Percentiles rank a stretch among this genome's conserved stretches.
Conservation (phyloP, 2,797 vertebrate genomes). For the Dendrocincla fuliginosa region DNA sequence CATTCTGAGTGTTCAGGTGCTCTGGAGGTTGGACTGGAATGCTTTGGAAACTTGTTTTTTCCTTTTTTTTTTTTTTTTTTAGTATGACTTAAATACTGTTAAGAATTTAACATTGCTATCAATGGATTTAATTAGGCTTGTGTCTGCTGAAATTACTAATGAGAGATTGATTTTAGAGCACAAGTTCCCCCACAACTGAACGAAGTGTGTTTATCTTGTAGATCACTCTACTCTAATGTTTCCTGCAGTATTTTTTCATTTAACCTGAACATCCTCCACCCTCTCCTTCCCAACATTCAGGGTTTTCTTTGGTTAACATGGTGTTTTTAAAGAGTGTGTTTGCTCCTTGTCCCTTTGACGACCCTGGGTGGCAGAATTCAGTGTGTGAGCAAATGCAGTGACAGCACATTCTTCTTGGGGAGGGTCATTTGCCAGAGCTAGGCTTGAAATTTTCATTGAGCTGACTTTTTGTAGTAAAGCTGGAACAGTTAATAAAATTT, state of each 20-base stretch:
- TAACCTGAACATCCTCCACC: neutral
- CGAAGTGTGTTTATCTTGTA: neutral
- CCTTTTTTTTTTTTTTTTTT: too few relatives aligned
- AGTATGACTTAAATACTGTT: neutral
- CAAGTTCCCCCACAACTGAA: neutral
- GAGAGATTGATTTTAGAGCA: neutral
- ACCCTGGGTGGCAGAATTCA: neutral
- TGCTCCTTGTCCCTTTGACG: neutral
- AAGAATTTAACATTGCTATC: neutral
- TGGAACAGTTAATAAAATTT: conserved; percentile 17
- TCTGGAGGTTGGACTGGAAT: neutral
- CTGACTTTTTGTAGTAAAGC: neutral
- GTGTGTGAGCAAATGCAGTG: neutral
- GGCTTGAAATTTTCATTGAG: neutral
- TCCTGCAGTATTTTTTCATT: neutral
- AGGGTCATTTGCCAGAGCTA: neutral
- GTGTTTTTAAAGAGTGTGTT: neutral
- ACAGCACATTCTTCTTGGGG: neutral
- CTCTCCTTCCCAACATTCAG: neutral
- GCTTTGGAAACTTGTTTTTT: neutral
- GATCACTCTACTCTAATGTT: neutral
- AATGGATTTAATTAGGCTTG: neutral
- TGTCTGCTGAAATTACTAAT: neutral
- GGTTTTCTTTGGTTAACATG: neutral
- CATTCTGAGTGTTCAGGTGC: neutral